Evolutionary conservation across 2,797 vertebrate genomes (phyloP).

Genomic region (Centroberyx gerrardi): DNA sequence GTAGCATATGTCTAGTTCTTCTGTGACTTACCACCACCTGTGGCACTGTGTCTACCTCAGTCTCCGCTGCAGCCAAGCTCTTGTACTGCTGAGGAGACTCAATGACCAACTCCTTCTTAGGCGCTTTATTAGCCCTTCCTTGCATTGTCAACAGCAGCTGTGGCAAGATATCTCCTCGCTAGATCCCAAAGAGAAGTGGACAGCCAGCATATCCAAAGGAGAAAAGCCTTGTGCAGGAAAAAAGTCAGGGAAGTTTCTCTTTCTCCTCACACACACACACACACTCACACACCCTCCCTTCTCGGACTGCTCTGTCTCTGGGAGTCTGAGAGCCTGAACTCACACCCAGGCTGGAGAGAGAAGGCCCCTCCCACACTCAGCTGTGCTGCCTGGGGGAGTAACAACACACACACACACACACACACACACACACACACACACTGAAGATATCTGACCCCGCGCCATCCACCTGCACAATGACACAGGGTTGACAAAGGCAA

Average conservation of each 20-base stretch:
- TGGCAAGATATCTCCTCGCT: slow-evolving; percentile 49
- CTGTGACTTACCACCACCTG: slow-evolving; percentile 90
- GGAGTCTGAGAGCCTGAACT: slow-evolving; percentile 57
- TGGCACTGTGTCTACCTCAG: slow-evolving; percentile 84
- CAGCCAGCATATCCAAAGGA: slow-evolving; percentile 83
- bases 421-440: slow-evolving; percentile 42
- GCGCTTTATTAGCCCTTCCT: slow-evolving; percentile 87
- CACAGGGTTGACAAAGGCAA: slow-evolving; percentile 71
- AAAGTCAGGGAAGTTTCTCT: slow-evolving; percentile 49
- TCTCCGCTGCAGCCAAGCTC: slow-evolving; percentile 84
- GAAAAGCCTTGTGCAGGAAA: slow-evolving; percentile 39
- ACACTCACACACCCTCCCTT: slow-evolving; percentile 43
- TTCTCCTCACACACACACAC: slow-evolving; percentile 40
- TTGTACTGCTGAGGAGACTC: slow-evolving; percentile 90
- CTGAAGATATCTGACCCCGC: slow-evolving; percentile 65
- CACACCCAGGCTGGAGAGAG: slow-evolving; percentile 75
- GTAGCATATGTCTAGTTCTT: not conserved
- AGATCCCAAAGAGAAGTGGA: slow-evolving; percentile 59
- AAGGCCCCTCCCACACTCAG: slow-evolving; percentile 84
- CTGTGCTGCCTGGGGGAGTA: slow-evolving; percentile 79
- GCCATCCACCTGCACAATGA: slow-evolving; percentile 83
- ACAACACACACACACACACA: slow-evolving; percentile 46
- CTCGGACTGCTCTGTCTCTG: slow-evolving; percentile 61
- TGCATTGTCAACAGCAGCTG: slow-evolving; percentile 88
- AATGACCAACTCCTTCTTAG: slow-evolving; percentile 92